Base-by-base conservation (phyloP, 2,888 invertebrate genomes). In the Morpho helenor region DNA sequence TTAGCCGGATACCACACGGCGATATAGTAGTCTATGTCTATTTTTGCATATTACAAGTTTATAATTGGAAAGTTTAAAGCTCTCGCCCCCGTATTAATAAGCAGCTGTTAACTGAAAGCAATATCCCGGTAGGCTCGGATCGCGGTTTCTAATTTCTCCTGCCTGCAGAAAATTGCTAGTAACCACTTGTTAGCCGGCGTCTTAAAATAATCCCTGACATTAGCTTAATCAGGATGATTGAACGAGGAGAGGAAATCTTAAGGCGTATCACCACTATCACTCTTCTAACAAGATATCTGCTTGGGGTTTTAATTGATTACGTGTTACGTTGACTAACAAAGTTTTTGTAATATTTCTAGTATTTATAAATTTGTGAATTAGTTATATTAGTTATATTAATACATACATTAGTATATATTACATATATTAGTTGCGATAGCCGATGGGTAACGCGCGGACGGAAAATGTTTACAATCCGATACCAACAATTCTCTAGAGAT, bases 61-160 rank as follows among this genome's bases (percentile, higher is more conserved):
- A 44, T 74, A 67, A 80, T 79, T 82, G 76, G 79, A 84, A 83
- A 84, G 80, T 79, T 77, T 73, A 77, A 76, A 76, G 75, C 76
- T 79, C 78, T 80, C 77, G 78, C 73, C 67, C 16, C 76, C 72
- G 40, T 60, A 61, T 54, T 64, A 77, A 76, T 82, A 77, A 81
- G 77, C 75, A 72, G 73, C 73, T 74, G 67, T 77, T 79, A 75
- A 76, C 79, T 80, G 79, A 81, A 81, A 81, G 78, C 74, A 64
- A 69, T 78, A 78, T 80, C 78, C 80, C 75, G 75, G 68, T 71
- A 67, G 66, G 66, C 67, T 67, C 66, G 64, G 62, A 56, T 63
- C 49, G 62, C 61, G 71, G 73, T 86, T 84, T 84, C 84, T 82
- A 79, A 79, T 79, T 87, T 84, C 55, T 72, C 67, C 62, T 67